Conservation (phyloP, 2,113 vertebrate genomes). For the Hypanus sabinus region DNA sequence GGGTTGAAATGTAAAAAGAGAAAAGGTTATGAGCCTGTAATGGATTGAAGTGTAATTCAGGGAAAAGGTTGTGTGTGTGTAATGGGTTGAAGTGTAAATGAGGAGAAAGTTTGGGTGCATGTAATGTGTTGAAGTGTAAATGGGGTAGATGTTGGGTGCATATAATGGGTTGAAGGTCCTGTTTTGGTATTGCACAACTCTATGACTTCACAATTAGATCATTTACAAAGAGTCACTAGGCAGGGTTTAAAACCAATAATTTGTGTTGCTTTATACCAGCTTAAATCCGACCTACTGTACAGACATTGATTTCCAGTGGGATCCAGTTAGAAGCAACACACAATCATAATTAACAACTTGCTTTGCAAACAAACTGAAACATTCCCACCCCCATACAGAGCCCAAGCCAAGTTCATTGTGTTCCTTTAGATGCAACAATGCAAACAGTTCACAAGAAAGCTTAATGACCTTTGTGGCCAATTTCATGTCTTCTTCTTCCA, state of each 20-base stretch:
- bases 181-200: too few relatives aligned
- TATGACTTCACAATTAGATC: not conserved
- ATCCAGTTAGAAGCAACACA: not conserved
- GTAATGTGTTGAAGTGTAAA: too few relatives aligned
- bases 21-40: too few relatives aligned
- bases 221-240: not conserved
- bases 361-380: conserved; percentile 4
- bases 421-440: conserved; percentile 1
- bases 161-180: too few relatives aligned
- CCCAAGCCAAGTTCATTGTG: not conserved
- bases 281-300: not conserved
- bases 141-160: too few relatives aligned
- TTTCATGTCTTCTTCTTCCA: too few relatives aligned
- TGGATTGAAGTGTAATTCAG: too few relatives aligned
- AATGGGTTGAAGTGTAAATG: too few relatives aligned
- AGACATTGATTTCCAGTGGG: not conserved
- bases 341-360: not conserved
- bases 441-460: not conserved
- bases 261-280: not conserved
- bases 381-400: not conserved
- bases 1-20: too few relatives aligned
- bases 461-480: not conserved
- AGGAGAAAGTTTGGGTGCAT: too few relatives aligned
- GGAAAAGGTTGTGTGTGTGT: too few relatives aligned
- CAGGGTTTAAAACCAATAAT: not conserved